phyloP scores from a whole-genome alignment of 1,140 invertebrate genomes.

The Philopotamus ludificatus region DNA sequence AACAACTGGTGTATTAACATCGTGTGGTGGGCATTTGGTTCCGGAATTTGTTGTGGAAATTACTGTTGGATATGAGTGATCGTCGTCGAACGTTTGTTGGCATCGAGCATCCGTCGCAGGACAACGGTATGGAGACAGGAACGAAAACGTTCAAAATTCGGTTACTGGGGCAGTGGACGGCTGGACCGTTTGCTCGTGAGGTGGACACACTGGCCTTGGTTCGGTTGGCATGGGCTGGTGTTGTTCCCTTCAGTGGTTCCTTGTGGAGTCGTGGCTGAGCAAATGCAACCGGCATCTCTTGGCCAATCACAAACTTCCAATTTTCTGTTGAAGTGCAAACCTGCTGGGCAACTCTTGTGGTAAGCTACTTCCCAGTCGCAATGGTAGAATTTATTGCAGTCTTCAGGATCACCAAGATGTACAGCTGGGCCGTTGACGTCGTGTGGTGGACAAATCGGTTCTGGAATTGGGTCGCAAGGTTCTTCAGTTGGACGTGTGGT shows the following conservation, averaged over 20 bases:
- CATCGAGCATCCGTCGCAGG: no score
- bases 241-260: no score
- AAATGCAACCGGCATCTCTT: conserved; percentile 49
- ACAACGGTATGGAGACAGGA: no score
- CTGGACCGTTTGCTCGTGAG: not conserved
- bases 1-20: no score
- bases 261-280: no score
- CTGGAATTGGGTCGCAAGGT: conserved; percentile 40
- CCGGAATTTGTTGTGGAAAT: no score
- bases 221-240: not conserved
- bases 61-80: no score
- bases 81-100: no score
- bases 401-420: conserved; percentile 51
- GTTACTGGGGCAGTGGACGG: conserved; percentile 47
- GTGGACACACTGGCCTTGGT: not conserved
- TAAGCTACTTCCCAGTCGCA: conserved; percentile 54
- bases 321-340: conserved; percentile 57
- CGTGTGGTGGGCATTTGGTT: no score
- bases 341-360: conserved; percentile 52
- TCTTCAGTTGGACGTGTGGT: no score
- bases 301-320: conserved; percentile 59
- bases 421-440: conserved; percentile 38
- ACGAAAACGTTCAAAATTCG: no score
- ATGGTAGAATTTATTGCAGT: conserved; percentile 61
- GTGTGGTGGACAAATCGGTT: conserved; percentile 2